Conservation (phyloP, 2,888 invertebrate genomes). For the Drepana falcataria region DNA sequence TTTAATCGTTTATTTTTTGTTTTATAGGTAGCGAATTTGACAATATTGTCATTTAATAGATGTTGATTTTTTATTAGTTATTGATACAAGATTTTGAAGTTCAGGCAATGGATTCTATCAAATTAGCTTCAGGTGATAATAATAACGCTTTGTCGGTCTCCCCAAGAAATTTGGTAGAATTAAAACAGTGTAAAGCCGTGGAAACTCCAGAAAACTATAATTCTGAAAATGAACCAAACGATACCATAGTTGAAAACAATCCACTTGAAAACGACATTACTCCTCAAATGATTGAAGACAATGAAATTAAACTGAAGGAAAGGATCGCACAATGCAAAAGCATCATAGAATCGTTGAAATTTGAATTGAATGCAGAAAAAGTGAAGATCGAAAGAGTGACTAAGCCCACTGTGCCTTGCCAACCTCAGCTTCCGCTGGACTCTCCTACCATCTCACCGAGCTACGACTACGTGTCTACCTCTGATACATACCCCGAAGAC, state of each 20-base stretch:
- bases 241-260: slow-evolving; percentile 4
- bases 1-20: no score
- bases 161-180: slow-evolving; percentile 15
- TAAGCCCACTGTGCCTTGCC: slow-evolving; percentile 17
- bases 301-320: slow-evolving; percentile 54
- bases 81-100: not conserved
- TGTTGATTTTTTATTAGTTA: not conserved
- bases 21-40: not conserved
- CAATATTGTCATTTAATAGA: slow-evolving; percentile 3
- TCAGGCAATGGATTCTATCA: slow-evolving; percentile 33
- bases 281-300: slow-evolving; percentile 41
- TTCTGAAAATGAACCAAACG: slow-evolving; percentile 5
- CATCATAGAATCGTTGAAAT: slow-evolving; percentile 60
- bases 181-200: slow-evolving; percentile 3
- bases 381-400: slow-evolving; percentile 46
- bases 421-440: slow-evolving; percentile 7
- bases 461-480: slow-evolving; percentile 18
- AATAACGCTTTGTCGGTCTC: slow-evolving; percentile 16
- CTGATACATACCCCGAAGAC: slow-evolving; percentile 18
- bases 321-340: slow-evolving; percentile 60
- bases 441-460: slow-evolving; percentile 6
- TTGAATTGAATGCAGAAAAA: slow-evolving; percentile 60
- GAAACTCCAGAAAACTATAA: slow-evolving; percentile 8
- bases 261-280: slow-evolving; percentile 24
- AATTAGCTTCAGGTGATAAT: slow-evolving; percentile 48